Evolutionary conservation across 1,140 invertebrate species (phyloP), one percentile per base, ranked within the genome.

Genomic region (Episyrphus balteatus): DNA sequence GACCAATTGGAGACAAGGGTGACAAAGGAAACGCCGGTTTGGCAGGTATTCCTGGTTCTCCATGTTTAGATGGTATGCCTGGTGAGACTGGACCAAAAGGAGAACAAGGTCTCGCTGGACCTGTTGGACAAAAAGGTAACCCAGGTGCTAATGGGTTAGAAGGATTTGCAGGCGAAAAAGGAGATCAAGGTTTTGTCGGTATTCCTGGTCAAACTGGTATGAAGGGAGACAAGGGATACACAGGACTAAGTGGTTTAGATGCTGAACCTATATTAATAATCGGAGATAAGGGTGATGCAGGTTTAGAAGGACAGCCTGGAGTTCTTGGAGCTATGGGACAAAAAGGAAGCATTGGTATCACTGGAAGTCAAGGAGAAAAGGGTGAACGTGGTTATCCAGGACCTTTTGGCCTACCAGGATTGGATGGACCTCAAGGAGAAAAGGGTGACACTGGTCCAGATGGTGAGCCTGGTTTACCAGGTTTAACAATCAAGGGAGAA

Each of bases 351-450:
- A 56, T 61, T n/a, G 78, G 78, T 44, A 49, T 60, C 6, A 53
- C 64, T 30, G 82, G 82, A 17, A 51, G 49, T 8, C 79, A 78
- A 50, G 88, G 88, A 15, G 70, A 76, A 38, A 90, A 88, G 59
- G 88, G 88, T 50, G 86, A 90, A 64, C 75, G 71, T 48, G 89
- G 88, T 47, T 81, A 83, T 49, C 57, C 66, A 31, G 88, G 87
- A 44, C 60, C 78, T 6, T 70, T 78, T 58, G 88, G 88, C 49
- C 58, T 73, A 10, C 83, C 86, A 12, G 88, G 88, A 78, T 46
- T 88, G 82, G 75, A 82, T 39, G 89, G 88, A 32, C 58, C 58
- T 6, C 78, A 79, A 58, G 85, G 86, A 51, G 72, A 75, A 26
- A 65, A 59, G 46, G 84, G 84, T 78, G 84, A 56, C 60, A 72